phyloP scores from a whole-genome alignment of 2,113 vertebrate genomes.

The Pelecanoides urinatrix region DNA sequence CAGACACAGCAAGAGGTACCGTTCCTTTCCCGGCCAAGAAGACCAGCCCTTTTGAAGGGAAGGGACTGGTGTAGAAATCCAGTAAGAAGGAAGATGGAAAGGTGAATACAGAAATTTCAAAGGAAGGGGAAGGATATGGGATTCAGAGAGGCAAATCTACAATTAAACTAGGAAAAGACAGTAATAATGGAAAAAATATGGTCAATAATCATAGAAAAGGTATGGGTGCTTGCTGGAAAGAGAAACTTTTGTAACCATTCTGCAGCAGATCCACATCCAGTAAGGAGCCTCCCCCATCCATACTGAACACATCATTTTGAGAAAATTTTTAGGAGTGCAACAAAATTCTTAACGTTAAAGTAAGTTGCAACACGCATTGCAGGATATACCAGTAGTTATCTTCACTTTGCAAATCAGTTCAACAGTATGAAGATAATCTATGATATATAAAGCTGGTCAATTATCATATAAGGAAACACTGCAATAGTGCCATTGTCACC shows the following conservation, averaged over 20 bases:
- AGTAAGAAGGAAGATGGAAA: background rate
- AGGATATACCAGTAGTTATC: background rate
- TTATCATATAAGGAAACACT: background rate
- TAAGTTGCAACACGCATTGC: background rate
- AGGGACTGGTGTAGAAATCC: background rate
- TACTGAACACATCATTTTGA: background rate
- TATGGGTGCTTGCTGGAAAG: background rate
- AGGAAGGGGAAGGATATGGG: background rate
- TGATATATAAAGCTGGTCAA: background rate
- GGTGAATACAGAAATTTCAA: background rate
- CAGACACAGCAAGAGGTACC: background rate
- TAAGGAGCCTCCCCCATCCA: rapidly evolving
- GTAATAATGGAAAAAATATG: background rate
- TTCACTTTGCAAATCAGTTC: background rate
- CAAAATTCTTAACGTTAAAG: background rate
- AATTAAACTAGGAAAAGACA: background rate
- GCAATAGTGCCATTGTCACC: rapidly evolving
- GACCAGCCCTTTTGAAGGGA: background rate
- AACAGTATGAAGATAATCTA: background rate
- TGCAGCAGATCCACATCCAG: background rate
- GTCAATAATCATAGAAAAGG: background rate
- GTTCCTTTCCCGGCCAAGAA: no score
- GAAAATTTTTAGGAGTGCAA: background rate
- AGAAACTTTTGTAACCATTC: background rate
- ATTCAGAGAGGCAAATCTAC: background rate